Evolutionary conservation across 2,888 invertebrate genomes (phyloP).

Genomic region (Hemicrepidius hirtus): DNA sequence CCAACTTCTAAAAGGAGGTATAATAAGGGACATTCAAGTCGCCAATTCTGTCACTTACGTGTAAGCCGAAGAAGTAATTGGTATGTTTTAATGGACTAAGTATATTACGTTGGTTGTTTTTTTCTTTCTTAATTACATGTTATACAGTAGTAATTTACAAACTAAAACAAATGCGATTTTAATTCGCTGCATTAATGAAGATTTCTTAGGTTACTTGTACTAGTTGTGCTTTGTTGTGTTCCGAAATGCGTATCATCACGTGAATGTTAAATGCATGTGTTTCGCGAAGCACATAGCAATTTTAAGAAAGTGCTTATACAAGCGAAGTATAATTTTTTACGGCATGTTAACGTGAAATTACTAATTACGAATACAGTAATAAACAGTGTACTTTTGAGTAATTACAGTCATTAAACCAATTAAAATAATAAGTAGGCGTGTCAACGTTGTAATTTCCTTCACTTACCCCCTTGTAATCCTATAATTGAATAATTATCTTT

Average conservation of each 20-base stretch:
- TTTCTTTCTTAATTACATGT: not conserved
- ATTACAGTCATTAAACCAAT: slow-evolving; percentile 60
- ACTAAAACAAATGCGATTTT: slow-evolving; percentile 30
- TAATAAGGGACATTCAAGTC: too few relatives aligned
- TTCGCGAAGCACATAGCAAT: slow-evolving; percentile 21
- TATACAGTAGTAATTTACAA: slow-evolving; percentile 15
- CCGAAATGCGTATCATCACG: slow-evolving; percentile 26
- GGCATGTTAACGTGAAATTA: slow-evolving; percentile 45
- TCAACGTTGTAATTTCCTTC: slow-evolving; percentile 47
- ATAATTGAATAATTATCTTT: slow-evolving; percentile 59
- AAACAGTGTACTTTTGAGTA: slow-evolving; percentile 49
- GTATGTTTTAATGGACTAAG: too few relatives aligned
- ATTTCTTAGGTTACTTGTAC: slow-evolving; percentile 7
- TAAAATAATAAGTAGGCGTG: slow-evolving; percentile 63
- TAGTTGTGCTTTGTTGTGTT: slow-evolving; percentile 15
- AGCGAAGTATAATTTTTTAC: slow-evolving; percentile 42
- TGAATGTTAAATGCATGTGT: slow-evolving; percentile 13
- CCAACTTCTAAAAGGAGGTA: too few relatives aligned
- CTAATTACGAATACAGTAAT: slow-evolving; percentile 50
- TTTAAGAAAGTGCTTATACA: slow-evolving; percentile 39
- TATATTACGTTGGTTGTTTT: too few relatives aligned
- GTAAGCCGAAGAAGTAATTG: too few relatives aligned
- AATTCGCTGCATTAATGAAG: slow-evolving; percentile 22
- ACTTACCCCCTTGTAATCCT: slow-evolving; percentile 48
- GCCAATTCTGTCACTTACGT: too few relatives aligned